Evolutionary conservation across 2,113 vertebrate species (phyloP).

Genomic region (Sula dactylatra): DNA sequence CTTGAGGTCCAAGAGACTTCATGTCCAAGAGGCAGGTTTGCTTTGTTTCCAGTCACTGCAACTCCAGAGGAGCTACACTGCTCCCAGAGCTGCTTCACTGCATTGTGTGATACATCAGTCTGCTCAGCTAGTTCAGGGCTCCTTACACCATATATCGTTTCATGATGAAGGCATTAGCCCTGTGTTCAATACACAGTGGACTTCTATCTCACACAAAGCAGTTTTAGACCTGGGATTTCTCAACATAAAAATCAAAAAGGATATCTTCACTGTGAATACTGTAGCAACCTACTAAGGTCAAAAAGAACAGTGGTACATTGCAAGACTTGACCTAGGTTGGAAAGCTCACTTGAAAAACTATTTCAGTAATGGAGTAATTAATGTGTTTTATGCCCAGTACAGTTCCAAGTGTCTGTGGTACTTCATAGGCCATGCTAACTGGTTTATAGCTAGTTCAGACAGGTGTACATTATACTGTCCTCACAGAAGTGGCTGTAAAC

Average conservation of each 20-base stretch:
- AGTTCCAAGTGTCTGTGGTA: background rate
- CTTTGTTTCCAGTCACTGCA: background rate
- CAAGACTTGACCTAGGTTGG: background rate
- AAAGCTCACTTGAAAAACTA: background rate
- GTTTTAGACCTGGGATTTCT: background rate
- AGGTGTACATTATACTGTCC: background rate
- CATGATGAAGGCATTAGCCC: background rate
- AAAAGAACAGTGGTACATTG: background rate
- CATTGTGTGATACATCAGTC: background rate
- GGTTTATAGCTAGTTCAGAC: background rate
- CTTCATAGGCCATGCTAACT: background rate
- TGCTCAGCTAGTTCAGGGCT: background rate
- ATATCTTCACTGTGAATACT: background rate
- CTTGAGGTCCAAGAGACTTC: background rate
- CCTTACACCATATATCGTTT: background rate
- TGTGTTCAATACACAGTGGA: background rate
- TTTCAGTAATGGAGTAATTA: background rate
- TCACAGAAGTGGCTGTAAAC: background rate
- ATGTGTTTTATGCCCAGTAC: background rate
- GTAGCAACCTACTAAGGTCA: background rate
- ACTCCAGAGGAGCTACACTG: background rate
- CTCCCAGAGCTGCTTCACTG: background rate
- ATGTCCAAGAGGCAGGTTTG: background rate
- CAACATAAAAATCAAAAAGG: background rate
- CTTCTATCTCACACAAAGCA: background rate